Evolutionary conservation across 2,797 vertebrate genomes (phyloP), one percentile per base, ranked within the genome.

Genomic region (Sitta carolinensis): DNA sequence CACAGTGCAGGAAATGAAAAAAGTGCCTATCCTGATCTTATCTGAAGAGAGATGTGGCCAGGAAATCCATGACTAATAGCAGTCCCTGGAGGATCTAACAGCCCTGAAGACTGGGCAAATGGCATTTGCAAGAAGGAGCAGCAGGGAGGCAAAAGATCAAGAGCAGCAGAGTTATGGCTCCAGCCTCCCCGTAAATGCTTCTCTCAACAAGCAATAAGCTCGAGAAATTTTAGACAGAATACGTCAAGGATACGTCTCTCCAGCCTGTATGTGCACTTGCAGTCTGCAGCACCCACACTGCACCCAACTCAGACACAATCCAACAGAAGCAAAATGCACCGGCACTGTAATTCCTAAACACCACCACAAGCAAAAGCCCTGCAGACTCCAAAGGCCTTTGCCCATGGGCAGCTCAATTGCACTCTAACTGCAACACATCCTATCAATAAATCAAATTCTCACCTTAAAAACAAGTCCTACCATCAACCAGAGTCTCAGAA

Each of bases 211-310:
- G 36, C 22, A 85, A 20, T 22, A 30, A 64, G 10, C 42, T 21
- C 19, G 25, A 79, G 36, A 54, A 62, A 32, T n/a, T 72, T 42
- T 52, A 61, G 45, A 67, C 25, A 48, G 30, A 66, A 2, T 30
- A 40, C 0, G 2, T 27, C 29, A 61, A 36, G 34, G 42, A 5
- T 29, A 38, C 0, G 0, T 19, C 29, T 48, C 38, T 29, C 34
- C 48, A 58, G 21, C 51, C 26, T 34, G 6, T 21, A 29, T 16
- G 13, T 22, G 43, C 13, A 12, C 40, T 19, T 22, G 30, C 43
- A 73, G 38, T 21, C 70, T n/a, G 54, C 58, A 87, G 70, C 59
- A 76, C 6, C 10, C 67, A 52, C 25, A 9, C 20, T 1, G 7
- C 4, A 38, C 9, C 25, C 47, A 52, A 32, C 42, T 57, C 69